These are phyloP conservation scores for Serilophus lunatus DNA, from an alignment of 2,113 vertebrate genomes.

Conservation along the genomic window DNA sequence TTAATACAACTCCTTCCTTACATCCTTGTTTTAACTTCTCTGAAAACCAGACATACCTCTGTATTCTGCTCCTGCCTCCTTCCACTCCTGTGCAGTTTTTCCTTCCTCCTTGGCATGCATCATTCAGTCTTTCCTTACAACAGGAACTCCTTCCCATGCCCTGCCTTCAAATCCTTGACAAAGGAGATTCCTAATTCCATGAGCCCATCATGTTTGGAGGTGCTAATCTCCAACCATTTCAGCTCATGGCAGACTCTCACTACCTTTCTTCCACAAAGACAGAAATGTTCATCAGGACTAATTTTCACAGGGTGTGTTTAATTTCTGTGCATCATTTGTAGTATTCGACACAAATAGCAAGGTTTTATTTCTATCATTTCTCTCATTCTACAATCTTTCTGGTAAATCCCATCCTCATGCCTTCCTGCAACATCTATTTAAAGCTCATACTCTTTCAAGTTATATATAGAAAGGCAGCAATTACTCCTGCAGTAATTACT, in stretches of 20 bases:
- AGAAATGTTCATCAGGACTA: background rate
- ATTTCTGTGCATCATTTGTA: background rate
- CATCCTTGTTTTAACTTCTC: background rate
- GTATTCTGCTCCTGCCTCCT: background rate
- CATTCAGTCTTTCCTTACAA: background rate
- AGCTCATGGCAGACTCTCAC: background rate
- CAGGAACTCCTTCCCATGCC: background rate
- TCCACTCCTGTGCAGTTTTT: background rate
- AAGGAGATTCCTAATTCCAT: background rate
- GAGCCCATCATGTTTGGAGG: background rate
- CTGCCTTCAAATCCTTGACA: background rate
- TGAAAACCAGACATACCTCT: background rate
- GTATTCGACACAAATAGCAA: background rate
- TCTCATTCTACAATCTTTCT: background rate
- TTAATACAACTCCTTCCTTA: background rate
- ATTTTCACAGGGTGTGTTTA: background rate
- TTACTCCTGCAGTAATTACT: background rate
- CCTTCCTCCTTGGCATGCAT: background rate
- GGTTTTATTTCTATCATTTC: background rate
- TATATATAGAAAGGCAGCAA: background rate
- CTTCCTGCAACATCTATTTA: background rate
- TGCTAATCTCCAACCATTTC: background rate
- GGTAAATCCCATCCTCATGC: background rate
- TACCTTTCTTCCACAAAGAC: background rate
- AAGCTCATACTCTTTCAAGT: background rate